phyloP scores from a whole-genome alignment of 2,888 invertebrate genomes.

The Xestia ashworthii region DNA sequence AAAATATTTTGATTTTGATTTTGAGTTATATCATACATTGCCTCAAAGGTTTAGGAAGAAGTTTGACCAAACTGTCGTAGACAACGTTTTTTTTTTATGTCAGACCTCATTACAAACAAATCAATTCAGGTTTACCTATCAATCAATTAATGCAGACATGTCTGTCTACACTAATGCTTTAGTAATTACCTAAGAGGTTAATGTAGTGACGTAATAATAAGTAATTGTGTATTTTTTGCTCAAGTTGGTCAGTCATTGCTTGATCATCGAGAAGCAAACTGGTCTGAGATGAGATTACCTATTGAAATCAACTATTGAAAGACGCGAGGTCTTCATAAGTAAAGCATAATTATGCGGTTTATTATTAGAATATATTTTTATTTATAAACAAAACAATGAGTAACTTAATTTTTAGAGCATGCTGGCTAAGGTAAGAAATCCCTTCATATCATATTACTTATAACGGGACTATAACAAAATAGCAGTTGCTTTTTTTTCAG shows the following conservation, averaged over 20 bases:
- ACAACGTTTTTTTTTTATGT: background rate
- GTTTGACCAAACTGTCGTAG: background rate
- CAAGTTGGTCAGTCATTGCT: conserved; percentile 8
- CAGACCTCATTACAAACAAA: conserved; percentile 27
- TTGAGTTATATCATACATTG: too few species aligned
- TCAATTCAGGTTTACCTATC: conserved; percentile 16
- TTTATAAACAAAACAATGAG: too few species aligned
- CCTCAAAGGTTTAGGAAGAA: background rate
- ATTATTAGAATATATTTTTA: background rate
- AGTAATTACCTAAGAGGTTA: conserved; percentile 33
- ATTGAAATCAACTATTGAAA: background rate
- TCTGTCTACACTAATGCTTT: conserved; percentile 6
- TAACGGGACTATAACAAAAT: too few species aligned
- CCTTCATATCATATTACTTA: too few species aligned
- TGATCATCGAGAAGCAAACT: background rate
- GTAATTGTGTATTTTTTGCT: conserved; percentile 6
- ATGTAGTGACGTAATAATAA: conserved; percentile 17
- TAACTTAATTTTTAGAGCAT: too few species aligned
- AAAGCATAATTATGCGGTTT: too few species aligned
- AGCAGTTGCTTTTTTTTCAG: too few species aligned
- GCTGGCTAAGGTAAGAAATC: too few species aligned
- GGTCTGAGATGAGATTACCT: background rate
- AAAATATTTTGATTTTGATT: too few species aligned
- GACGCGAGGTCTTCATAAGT: background rate
- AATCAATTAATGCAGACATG: conserved; percentile 26